A percentile compares a stretch with the other conserved stretches of the same genome.
Evolutionary conservation across 2,888 invertebrate genomes (phyloP).

Genomic region (Leptinotarsa rubiginosa): DNA sequence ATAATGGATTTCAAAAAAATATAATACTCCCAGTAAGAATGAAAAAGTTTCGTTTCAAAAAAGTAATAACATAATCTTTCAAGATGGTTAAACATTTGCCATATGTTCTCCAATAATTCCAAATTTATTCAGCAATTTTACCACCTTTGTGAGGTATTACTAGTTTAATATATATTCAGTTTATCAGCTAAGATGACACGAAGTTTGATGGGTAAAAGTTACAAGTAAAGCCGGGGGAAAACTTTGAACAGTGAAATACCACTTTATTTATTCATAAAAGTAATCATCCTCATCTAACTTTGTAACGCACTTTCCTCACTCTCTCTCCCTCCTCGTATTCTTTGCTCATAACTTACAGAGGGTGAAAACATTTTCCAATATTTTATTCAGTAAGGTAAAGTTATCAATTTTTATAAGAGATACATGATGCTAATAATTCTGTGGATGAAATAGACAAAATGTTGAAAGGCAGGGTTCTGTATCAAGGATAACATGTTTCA

Average conservation of each 20-base stretch:
- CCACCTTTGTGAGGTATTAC: background rate
- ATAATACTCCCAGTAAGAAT: too few species aligned
- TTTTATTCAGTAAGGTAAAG: constrained; percentile 1
- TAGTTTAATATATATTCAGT: background rate
- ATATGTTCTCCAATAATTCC: too few species aligned
- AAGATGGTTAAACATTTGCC: too few species aligned
- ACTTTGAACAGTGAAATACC: constrained; percentile 12
- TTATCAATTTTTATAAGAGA: too few species aligned
- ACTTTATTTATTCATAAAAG: constrained; percentile 14
- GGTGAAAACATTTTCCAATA: constrained; percentile 6
- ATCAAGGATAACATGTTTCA: too few species aligned
- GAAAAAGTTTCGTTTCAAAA: too few species aligned
- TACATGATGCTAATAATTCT: too few species aligned
- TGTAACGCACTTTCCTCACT: constrained; percentile 6
- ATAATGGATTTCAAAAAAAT: too few species aligned
- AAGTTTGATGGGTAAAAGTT: constrained; percentile 1
- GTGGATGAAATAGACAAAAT: too few species aligned
- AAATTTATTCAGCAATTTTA: too few species aligned
- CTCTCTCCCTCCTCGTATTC: background rate
- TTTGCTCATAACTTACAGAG: background rate
- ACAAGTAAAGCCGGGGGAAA: constrained; percentile 2
- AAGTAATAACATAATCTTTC: too few species aligned
- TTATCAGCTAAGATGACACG: constrained; percentile 6
- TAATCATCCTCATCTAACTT: constrained; percentile 17
- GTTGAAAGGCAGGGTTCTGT: too few species aligned